phyloP scores from a whole-genome alignment of 2,113 vertebrate genomes.

The Sialia sialis region DNA sequence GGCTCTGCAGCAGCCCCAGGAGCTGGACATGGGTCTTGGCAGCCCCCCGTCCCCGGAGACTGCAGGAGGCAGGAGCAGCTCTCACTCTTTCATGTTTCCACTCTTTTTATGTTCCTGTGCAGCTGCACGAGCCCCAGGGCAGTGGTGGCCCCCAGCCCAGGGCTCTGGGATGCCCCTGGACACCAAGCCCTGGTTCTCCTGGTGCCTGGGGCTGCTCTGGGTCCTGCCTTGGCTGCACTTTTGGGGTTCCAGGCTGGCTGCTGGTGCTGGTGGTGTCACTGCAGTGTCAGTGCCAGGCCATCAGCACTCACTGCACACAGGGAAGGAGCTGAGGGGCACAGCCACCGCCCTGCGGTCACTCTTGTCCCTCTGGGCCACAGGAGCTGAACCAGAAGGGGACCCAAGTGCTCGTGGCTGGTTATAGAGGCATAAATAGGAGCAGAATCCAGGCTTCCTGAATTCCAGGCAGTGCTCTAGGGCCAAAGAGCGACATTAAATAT shows the following conservation, averaged over 20 bases:
- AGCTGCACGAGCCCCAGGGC: neutral
- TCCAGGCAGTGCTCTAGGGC: neutral
- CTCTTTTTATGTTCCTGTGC: too few relatives aligned
- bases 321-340: neutral
- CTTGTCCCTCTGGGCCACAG: neutral
- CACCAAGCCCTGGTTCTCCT: neutral
- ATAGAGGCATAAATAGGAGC: neutral
- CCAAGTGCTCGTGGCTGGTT: neutral
- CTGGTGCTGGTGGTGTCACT: neutral
- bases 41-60: neutral
- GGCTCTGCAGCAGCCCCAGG: neutral
- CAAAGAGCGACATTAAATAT: neutral
- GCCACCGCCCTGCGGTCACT: accelerated
- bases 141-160: neutral
- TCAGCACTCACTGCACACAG: accelerated
- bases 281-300: neutral
- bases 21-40: accelerated
- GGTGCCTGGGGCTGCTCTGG: neutral
- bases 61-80: neutral
- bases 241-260: neutral
- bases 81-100: neutral
- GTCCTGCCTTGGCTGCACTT: too few relatives aligned
- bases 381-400: neutral
- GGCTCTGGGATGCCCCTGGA: too few relatives aligned
- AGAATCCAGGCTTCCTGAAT: neutral